Base-by-base conservation (phyloP, 2,797 vertebrate genomes). In the Leptodactylus fallax region DNA sequence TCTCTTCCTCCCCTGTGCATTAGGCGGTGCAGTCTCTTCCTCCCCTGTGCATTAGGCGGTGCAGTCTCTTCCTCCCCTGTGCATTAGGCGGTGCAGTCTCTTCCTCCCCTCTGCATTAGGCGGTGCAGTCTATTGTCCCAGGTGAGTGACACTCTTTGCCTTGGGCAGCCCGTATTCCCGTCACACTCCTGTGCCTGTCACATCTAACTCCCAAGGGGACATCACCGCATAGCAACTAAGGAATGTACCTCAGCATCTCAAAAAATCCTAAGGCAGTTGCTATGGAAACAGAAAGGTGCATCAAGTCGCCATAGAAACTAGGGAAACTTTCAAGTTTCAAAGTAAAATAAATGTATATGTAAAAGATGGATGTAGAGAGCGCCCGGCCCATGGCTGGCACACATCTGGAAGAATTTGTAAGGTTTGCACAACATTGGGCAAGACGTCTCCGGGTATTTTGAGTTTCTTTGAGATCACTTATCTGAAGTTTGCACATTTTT, bases 261-360 rank as follows among this genome's bases (percentile, higher is more conserved):
- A 94, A 95, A 94, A 95, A 94, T 91, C 78, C 90, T 0, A 89
- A 90, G 93, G 88, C 90, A 81, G 95, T 96, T 95, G 92, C 95
- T 93, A 92, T 95, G 91, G 95, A 91, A 95, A 96, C 95, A 90
- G 92, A 94, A 96, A 96, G 94, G 95, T 95, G 94, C 94, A 96
- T 96, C 95, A 93, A 90, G 93, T 95, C 91, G 89, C 92, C 92
- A 93, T 94, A 93, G 95, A 92, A 95, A 96, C 95, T 91, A 90
- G 63, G 55, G 76, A 93, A 94, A 95, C 94, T 93, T 94, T 93
- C 63, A 90, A 94, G 92, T 93, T 94, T 92, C 94, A 92, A 87
- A 87, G 71, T 83, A 27, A 72, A 63, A 74, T 81, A 83, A 87
- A 79, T 83, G 61, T 63, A 78, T 89, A 7, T 71, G 47, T 79